Conservation (phyloP, 2,888 invertebrate species). For the Macrophya alboannulata region DNA sequence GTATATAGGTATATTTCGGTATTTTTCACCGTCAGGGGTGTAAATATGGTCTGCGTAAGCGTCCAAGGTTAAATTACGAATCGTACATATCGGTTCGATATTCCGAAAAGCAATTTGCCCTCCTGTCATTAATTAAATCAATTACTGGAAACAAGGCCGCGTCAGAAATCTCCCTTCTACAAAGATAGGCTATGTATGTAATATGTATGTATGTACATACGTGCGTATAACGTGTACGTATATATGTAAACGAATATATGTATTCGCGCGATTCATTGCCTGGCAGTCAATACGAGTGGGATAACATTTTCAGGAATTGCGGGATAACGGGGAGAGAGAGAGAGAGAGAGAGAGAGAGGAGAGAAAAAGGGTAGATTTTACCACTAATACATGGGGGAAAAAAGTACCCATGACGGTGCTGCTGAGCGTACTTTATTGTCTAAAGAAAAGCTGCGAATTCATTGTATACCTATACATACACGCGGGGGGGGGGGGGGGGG, state of each 20-base stretch:
- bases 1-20: neutral
- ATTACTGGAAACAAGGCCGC: conserved; percentile 50
- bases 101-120: conserved; percentile 52
- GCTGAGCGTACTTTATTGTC: conserved; percentile 33
- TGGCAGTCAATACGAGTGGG: conserved; percentile 23
- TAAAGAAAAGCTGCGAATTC: conserved; percentile 34
- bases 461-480: neutral
- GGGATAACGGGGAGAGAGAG: neutral
- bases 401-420: neutral
- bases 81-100: conserved; percentile 28
- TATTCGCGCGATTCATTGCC: conserved; percentile 43
- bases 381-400: neutral
- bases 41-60: conserved; percentile 13
- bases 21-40: neutral
- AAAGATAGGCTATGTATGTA: conserved; percentile 1
- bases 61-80: conserved; percentile 37
- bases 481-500: neutral
- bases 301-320: conserved; percentile 24
- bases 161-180: conserved; percentile 47
- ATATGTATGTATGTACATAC: neutral
- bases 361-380: neutral
- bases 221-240: neutral
- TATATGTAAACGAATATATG: neutral
- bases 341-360: neutral
- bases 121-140: conserved; percentile 50